phyloP scores from a whole-genome alignment of 1,140 invertebrate species.

The Brachionus angularis region DNA sequence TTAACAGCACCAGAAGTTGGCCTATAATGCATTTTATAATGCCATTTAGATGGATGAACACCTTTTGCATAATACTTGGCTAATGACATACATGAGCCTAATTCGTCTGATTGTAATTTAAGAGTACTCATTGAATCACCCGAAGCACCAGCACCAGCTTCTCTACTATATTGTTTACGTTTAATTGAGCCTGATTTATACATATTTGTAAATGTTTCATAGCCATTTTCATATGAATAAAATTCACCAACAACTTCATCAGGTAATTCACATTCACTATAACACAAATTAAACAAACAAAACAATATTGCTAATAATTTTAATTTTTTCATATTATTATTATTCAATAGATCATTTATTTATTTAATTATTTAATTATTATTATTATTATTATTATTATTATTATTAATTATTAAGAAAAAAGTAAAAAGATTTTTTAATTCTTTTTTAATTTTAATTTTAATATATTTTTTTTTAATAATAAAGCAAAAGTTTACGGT shows the following conservation, averaged over 20 bases:
- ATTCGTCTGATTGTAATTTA: conserved; percentile 10
- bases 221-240: conserved; percentile 42
- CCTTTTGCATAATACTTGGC: conserved; percentile 35
- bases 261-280: conserved; percentile 26
- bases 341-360: no score
- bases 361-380: no score
- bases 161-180: conserved; percentile 29
- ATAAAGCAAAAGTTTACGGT: no score
- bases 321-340: no score
- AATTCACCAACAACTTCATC: conserved; percentile 42
- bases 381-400: no score
- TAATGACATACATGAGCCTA: not conserved
- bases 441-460: no score
- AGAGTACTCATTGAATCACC: conserved; percentile 30
- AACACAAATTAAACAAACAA: no score
- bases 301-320: no score
- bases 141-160: conserved; percentile 40
- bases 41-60: conserved; percentile 40
- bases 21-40: conserved; percentile 43
- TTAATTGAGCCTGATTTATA: conserved; percentile 6
- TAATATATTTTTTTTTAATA: no score
- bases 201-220: conserved; percentile 29
- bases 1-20: conserved; percentile 35
- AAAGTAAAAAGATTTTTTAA: no score
- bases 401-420: no score